phyloP scores from a whole-genome alignment of 2,113 vertebrate genomes.

The Reinhardtius hippoglossoides region DNA sequence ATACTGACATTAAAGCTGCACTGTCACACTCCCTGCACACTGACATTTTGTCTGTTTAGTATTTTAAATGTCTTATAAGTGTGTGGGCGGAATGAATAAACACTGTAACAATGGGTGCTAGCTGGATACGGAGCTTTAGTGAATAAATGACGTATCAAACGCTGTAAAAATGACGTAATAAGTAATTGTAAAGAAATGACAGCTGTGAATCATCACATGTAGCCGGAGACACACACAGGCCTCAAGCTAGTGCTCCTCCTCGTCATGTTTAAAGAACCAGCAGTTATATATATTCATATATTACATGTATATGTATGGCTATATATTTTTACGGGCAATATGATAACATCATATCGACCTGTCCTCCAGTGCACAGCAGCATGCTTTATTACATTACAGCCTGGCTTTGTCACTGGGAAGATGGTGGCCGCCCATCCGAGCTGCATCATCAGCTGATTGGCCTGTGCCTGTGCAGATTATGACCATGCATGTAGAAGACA shows the following conservation, averaged over 20 bases:
- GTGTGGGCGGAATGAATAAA: neutral
- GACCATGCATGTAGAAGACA: slow-evolving; percentile 1
- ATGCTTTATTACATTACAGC: slow-evolving; percentile 14
- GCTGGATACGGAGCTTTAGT: neutral
- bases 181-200: neutral
- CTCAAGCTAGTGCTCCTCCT: neutral
- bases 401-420: slow-evolving; percentile 57
- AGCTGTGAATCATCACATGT: neutral
- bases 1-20: slow-evolving; percentile 2
- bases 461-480: slow-evolving; percentile 35
- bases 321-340: neutral
- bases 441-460: slow-evolving; percentile 66
- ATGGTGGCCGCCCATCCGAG: slow-evolving; percentile 68
- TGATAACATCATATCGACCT: neutral
- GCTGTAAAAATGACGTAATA: slow-evolving; percentile 18
- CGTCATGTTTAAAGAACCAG: neutral
- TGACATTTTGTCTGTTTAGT: neutral
- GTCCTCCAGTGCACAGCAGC: neutral
- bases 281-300: neutral
- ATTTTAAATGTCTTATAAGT: neutral
- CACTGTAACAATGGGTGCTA: slow-evolving; percentile 14
- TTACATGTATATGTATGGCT: neutral
- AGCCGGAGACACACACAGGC: neutral
- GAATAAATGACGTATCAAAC: neutral
- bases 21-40: neutral